Base-by-base conservation (phyloP, 2,888 invertebrate species). In the Ophioninae sp. region DNA sequence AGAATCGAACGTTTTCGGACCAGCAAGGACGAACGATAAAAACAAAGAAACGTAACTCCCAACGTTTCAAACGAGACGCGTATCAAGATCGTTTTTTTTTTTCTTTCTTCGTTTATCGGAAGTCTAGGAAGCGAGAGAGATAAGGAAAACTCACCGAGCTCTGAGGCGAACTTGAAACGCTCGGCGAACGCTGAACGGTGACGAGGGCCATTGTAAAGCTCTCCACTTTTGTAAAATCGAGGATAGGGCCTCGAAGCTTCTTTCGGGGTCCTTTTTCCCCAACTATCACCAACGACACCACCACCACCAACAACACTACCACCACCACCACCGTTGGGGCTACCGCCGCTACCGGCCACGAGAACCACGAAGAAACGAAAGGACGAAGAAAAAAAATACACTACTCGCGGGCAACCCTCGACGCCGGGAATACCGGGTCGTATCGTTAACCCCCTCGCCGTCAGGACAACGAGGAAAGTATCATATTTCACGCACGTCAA, bases 151-250 rank as follows among this genome's bases (percentile, higher is more conserved):
- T 94, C 91, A 94, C 95, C 91, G 94, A 94, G 91, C 93, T 94
- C 89, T 94, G 94, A 85, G 95, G 95, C 87, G 95, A 95, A 93
- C 95, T 95, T 93, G 95, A 95, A 90, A 95, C 94, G 94, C 95
- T 96, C 89, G 96, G 96, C 89, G 96, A 96, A 91, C 96, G 94
- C 92, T 96, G 95, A 91, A 96, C 95, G 90, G 96, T 96, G 93
- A 96, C 96, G 93, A 96, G 94, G 92, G 96, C 95, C 96, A 96
- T 96, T 88, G 87, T 88, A 83, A 87, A 71, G 72, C 87, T 87
- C 88, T 87, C 87, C 86, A 88, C 85, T 85, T 87, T 87, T 39
- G 81, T 68, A 30, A 77, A 68, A 30, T 77, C 56, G 30, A n/a
- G 41, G 63, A 64, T 64, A 51, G 61, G 37, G 72, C 68, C 84